phyloP scores from a whole-genome alignment of 2,888 invertebrate genomes.

The Oegoconia quadripuncta region DNA sequence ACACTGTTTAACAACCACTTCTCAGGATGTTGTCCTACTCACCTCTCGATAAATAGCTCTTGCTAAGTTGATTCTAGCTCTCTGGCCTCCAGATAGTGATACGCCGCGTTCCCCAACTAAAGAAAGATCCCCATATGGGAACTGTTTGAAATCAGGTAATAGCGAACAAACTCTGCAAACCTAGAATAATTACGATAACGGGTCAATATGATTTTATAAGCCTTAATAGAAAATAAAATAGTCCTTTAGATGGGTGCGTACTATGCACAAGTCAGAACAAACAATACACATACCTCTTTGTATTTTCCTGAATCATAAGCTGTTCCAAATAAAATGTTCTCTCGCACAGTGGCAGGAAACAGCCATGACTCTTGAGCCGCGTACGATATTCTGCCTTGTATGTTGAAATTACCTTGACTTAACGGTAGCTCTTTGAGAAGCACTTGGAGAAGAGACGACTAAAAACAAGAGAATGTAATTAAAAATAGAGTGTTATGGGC shows the following conservation, averaged over 20 bases:
- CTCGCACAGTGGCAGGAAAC: constrained; percentile 85
- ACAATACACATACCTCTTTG: constrained; percentile 64
- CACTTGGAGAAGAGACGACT: constrained; percentile 82
- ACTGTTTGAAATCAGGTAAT: constrained; percentile 74
- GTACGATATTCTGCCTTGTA: constrained; percentile 84
- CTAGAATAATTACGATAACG: too few relatives aligned
- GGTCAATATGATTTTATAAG: neutral
- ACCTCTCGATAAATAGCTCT: constrained; percentile 73
- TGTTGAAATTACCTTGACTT: constrained; percentile 75
- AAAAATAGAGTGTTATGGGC: neutral
- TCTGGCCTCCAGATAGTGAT: constrained; percentile 85
- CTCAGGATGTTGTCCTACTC: constrained; percentile 21
- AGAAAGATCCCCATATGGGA: constrained; percentile 84
- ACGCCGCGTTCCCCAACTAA: constrained; percentile 86
- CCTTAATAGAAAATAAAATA: neutral
- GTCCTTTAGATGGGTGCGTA: too few relatives aligned
- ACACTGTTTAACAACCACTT: constrained; percentile 1
- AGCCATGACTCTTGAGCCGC: constrained; percentile 93
- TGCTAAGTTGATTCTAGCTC: constrained; percentile 84
- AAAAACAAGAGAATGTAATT: constrained; percentile 12
- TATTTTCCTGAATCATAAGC: constrained; percentile 82
- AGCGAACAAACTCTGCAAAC: constrained; percentile 75
- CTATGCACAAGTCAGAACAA: too few relatives aligned
- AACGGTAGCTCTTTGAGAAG: constrained; percentile 85
- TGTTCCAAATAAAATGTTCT: constrained; percentile 91